phyloP scores from a whole-genome alignment of 2,113 vertebrate genomes.

The Macaca nemestrina region DNA sequence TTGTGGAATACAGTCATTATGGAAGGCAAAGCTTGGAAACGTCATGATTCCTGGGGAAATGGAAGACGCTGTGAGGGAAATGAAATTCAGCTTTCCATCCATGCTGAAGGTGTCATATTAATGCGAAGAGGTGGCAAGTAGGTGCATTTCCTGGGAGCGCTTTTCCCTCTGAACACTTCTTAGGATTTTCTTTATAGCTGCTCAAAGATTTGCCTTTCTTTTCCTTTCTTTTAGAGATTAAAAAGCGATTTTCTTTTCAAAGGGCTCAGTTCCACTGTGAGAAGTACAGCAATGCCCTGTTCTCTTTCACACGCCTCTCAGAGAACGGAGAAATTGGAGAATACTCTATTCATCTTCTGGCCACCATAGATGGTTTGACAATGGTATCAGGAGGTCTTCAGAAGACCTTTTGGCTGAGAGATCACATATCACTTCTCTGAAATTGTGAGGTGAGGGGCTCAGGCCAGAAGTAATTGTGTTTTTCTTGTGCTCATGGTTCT shows the following conservation, averaged over 20 bases:
- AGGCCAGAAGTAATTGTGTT: background rate
- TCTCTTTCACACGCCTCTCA: background rate
- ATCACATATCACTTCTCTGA: slow-evolving; percentile 36
- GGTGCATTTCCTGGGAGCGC: background rate
- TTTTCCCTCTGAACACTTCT: slow-evolving; percentile 15
- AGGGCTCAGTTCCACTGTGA: background rate
- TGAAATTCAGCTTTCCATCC: background rate
- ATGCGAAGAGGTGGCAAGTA: background rate
- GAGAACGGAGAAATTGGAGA: background rate
- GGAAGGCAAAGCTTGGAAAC: background rate
- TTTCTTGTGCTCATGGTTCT: background rate
- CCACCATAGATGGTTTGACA: background rate
- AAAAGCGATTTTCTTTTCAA: slow-evolving; percentile 17
- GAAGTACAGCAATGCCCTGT: background rate
- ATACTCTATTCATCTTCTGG: background rate
- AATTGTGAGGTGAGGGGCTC: background rate
- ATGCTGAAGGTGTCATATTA: background rate
- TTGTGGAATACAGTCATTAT: background rate
- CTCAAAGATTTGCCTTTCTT: background rate
- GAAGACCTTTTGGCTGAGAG: background rate
- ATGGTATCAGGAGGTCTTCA: background rate
- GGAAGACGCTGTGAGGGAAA: background rate
- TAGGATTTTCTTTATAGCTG: slow-evolving; percentile 18
- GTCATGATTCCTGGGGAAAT: background rate
- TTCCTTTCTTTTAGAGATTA: slow-evolving; percentile 45